Evolutionary conservation across 2,797 vertebrate species (phyloP).

Genomic region (Leptodactylus fallax): DNA sequence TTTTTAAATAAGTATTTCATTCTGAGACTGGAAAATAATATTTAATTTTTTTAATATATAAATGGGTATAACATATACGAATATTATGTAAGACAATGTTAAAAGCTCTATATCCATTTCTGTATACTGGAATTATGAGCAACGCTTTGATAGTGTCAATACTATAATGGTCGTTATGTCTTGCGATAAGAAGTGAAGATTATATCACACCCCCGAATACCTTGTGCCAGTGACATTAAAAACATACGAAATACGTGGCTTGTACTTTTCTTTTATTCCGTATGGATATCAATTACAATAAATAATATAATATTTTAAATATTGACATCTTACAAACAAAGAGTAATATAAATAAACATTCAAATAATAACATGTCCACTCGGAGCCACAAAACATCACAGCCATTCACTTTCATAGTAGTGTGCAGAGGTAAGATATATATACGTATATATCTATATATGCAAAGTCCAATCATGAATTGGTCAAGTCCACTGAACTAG

Average conservation of each 20-base stretch:
- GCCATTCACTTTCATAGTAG: neutral
- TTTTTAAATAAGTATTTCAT: neutral
- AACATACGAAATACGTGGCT: neutral
- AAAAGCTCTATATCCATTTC: neutral
- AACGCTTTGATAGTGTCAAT: neutral
- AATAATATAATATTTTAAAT: slow-evolving; percentile 33
- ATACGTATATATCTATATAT: no score
- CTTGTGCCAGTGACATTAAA: no score
- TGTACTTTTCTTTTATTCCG: neutral
- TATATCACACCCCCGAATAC: neutral
- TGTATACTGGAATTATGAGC: neutral
- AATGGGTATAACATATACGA: no score
- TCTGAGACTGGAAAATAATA: neutral
- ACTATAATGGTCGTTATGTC: neutral
- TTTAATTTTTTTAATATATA: no score
- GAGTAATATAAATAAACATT: neutral
- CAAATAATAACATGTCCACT: neutral
- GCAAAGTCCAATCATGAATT: neutral
- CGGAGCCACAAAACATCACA: neutral
- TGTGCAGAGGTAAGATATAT: no score
- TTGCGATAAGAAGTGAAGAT: neutral
- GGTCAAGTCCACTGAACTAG: neutral
- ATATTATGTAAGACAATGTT: no score
- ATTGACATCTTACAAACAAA: neutral
- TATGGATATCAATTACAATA: slow-evolving; percentile 27